Evolutionary conservation across 2,113 vertebrate genomes (phyloP).

Genomic region (Ornithorhynchus anatinus): DNA sequence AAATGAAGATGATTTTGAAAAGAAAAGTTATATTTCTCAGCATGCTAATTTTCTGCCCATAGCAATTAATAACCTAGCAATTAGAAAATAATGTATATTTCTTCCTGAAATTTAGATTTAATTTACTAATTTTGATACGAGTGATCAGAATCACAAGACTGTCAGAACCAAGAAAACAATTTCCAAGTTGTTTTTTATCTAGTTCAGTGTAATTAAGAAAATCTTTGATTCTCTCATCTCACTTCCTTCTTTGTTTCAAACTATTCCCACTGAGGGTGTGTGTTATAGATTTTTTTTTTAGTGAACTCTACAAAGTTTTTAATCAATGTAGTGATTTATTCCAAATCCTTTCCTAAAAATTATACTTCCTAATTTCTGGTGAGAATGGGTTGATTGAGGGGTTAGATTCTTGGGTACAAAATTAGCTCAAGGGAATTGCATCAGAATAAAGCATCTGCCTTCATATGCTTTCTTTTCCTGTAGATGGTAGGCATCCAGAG

Average conservation of each 20-base stretch:
- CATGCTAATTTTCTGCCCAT: too few relatives aligned
- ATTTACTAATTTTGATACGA: too few relatives aligned
- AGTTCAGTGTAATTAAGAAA: not conserved
- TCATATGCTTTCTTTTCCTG: constrained; percentile 29
- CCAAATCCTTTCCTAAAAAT: not conserved
- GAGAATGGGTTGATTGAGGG: not conserved
- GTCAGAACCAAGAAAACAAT: not conserved
- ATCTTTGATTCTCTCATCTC: too few relatives aligned
- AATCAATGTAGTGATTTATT: constrained; percentile 10
- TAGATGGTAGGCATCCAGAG: constrained; percentile 69
- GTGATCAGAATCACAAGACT: too few relatives aligned
- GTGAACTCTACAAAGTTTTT: too few relatives aligned
- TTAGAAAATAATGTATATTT: too few relatives aligned
- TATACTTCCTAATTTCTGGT: constrained; percentile 8
- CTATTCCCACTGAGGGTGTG: not conserved
- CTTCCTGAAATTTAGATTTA: too few relatives aligned
- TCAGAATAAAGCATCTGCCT: not conserved
- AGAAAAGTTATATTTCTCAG: too few relatives aligned
- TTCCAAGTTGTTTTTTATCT: not conserved
- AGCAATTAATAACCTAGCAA: too few relatives aligned
- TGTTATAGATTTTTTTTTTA: constrained; percentile 18
- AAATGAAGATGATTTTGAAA: too few relatives aligned
- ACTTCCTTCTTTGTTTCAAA: not conserved
- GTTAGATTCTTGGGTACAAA: constrained; percentile 10
- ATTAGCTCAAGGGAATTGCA: not conserved